These are phyloP conservation scores for Scolopax bukidnonensis DNA, from an alignment of 2,797 vertebrate species.

Conservation along the genomic window DNA sequence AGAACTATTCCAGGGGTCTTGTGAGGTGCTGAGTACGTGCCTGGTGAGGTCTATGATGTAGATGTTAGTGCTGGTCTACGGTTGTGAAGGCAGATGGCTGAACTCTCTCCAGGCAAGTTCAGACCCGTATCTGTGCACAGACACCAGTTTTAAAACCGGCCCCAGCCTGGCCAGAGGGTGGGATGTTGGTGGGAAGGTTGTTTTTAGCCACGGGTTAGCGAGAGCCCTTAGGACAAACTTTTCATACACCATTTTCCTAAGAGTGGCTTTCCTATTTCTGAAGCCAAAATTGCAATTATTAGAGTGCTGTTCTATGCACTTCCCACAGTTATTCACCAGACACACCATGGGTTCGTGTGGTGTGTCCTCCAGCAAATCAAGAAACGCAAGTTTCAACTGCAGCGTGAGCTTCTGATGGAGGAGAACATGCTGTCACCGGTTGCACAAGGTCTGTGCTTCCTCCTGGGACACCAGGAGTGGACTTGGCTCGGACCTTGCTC, in stretches of 20 bases:
- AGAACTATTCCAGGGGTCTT: background rate
- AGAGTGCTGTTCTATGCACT: accelerated
- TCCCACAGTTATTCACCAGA: background rate
- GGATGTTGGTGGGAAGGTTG: accelerated
- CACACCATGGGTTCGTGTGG: accelerated
- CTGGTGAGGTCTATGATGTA: accelerated
- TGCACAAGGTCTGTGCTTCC: accelerated
- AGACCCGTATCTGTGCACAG: background rate
- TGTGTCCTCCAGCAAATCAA: too few species aligned
- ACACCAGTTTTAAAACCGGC: accelerated
- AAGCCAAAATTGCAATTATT: background rate
- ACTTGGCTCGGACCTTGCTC: accelerated
- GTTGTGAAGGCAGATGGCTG: accelerated
- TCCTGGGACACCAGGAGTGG: accelerated
- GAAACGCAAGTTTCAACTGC: background rate
- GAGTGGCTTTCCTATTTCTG: accelerated
- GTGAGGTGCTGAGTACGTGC: accelerated
- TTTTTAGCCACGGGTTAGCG: background rate
- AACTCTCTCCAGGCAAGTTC: background rate
- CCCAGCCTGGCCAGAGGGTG: accelerated
- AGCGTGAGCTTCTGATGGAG: accelerated
- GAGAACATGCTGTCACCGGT: accelerated
- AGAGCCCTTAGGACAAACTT: background rate
- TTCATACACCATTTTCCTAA: accelerated
- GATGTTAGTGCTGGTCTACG: accelerated